phyloP scores from a whole-genome alignment of 2,113 vertebrate species.

The Gorsachius goisagi region DNA sequence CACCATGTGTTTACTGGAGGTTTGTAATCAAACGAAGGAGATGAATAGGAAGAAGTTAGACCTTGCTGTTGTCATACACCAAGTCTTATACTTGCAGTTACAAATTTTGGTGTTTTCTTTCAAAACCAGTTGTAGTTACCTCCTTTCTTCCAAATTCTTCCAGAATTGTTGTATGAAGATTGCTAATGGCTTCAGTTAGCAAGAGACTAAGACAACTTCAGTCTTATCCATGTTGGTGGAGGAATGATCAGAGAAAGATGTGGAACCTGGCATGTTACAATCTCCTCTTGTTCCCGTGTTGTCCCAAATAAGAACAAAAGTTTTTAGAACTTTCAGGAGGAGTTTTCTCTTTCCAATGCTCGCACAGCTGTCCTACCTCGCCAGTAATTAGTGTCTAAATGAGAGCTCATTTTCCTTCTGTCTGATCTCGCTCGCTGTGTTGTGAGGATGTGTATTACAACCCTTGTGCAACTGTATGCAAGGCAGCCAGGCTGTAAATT shows the following conservation, averaged over 20 bases:
- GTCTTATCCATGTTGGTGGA: neutral
- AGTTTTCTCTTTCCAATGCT: neutral
- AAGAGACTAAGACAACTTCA: neutral
- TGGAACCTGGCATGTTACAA: neutral
- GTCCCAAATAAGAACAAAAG: neutral
- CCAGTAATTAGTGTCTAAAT: neutral
- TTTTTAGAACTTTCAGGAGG: neutral
- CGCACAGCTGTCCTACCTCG: neutral
- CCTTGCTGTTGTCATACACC: neutral
- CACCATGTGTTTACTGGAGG: neutral
- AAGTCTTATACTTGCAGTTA: neutral
- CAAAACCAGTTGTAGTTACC: neutral
- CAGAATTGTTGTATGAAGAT: neutral
- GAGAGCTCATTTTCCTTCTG: neutral
- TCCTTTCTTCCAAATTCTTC: neutral
- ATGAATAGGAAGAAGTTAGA: neutral
- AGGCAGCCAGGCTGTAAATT: accelerated
- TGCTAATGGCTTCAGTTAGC: neutral
- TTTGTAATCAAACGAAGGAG: neutral
- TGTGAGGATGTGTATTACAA: neutral
- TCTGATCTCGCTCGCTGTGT: neutral
- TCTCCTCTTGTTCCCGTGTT: neutral
- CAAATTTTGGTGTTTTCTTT: neutral
- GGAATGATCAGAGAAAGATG: neutral
- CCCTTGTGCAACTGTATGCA: neutral